Base-by-base conservation (phyloP, 2,113 vertebrate species). In the Caranx melampygus region DNA sequence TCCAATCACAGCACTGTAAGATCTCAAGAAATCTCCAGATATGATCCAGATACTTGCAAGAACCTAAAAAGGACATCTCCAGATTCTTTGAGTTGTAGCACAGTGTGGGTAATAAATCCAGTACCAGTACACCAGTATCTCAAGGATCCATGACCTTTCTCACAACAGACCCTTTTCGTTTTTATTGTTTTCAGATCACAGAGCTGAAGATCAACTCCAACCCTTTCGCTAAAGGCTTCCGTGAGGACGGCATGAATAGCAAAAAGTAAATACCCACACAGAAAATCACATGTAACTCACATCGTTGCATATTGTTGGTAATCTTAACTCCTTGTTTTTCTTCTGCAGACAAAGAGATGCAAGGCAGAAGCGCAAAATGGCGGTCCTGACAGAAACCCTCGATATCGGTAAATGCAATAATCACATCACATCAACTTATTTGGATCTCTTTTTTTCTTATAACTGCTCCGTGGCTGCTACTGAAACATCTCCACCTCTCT, bases 201-300 rank as follows among this genome's bases (percentile, higher is more conserved):
- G 93, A 95, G 72, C 88, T 95, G 72, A 95, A 95, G 89, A 95
- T 95, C 82, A 94, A 91, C 68, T 89, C 93, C 73, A 95, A 95
- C 65, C 95, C 94, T 4, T 95, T 95, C 34, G 95, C 94, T 18
- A 95, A 95, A 85, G 94, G 94, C 31, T 95, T 95, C 83, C 75
- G 94, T 51, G 94, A 95, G 6, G 91, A 94, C 4, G 94, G 94
- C 75, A 94, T 94, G 94, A 95, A 95, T 92, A 92, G 91, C 89
- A 95, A 95, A 87, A 94, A 87, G 95, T 95, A 93, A 16, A 63
- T 26, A 10, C 6, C 21, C 2, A 33, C 37, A 45, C 64, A 68
- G 2, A 71, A 34, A 54, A 40, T 73, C 21, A 35, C 35, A 57
- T 13, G 63, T 13, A 31, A 11, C 6, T 49, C 15, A 47, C 9